These are phyloP conservation scores for Subacronicta megacephala DNA, from an alignment of 2,888 invertebrate genomes.

Conservation along the genomic window DNA sequence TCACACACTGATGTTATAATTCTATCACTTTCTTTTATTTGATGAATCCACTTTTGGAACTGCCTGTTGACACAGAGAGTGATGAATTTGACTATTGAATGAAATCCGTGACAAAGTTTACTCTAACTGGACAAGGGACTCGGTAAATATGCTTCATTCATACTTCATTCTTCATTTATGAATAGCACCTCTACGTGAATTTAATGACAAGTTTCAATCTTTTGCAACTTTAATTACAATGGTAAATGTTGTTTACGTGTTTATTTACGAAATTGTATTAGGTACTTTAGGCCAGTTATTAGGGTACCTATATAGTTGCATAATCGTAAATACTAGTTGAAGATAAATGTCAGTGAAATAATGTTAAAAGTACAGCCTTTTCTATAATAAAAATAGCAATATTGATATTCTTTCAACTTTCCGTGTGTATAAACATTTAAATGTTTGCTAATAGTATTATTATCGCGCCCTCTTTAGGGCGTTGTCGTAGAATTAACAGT, in stretches of 20 bases:
- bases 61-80: conserved; percentile 53
- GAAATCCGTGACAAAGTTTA: conserved; percentile 50
- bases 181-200: conserved; percentile 43
- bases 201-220: conserved; percentile 44
- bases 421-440: conserved; percentile 56
- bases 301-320: conserved; percentile 29
- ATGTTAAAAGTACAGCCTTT: conserved; percentile 26
- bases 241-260: conserved; percentile 44
- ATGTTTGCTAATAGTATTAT: conserved; percentile 56
- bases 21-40: conserved; percentile 57
- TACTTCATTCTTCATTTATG: conserved; percentile 49
- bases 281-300: conserved; percentile 32
- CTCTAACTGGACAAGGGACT: conserved; percentile 36
- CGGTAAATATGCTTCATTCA: conserved; percentile 51
- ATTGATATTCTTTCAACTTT: conserved; percentile 31
- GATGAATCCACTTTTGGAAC: conserved; percentile 40
- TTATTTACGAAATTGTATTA: conserved; percentile 47
- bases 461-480: conserved; percentile 64
- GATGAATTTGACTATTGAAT: conserved; percentile 59
- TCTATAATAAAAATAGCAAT: conserved; percentile 38
- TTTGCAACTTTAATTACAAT: conserved; percentile 44
- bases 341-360: conserved; percentile 22
- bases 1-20: conserved; percentile 43
- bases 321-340: conserved; percentile 18
- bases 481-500: conserved; percentile 61